phyloP scores from a whole-genome alignment of 2,888 invertebrate genomes.

The Eustalomyia histrio region DNA sequence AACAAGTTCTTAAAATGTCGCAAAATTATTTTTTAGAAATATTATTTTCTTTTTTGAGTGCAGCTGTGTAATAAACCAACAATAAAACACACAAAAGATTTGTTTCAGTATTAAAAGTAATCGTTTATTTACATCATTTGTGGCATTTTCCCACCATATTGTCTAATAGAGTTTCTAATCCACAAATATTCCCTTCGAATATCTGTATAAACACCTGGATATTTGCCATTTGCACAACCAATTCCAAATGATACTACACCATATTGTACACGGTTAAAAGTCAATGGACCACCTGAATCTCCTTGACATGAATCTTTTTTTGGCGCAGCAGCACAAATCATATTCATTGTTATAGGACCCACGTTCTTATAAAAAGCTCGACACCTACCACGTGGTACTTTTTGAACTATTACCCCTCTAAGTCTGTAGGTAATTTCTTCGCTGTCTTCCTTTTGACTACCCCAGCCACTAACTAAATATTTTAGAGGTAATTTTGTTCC shows the following conservation, averaged over 20 bases:
- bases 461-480: constrained; percentile 36
- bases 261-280: constrained; percentile 2
- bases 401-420: constrained; percentile 14
- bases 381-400: background rate
- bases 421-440: background rate
- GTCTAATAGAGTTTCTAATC: constrained; percentile 13
- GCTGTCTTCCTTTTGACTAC: background rate
- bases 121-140: background rate
- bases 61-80: too few species aligned
- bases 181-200: background rate
- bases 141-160: constrained; percentile 25
- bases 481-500: background rate
- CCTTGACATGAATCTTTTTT: constrained; percentile 30
- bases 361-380: too few species aligned
- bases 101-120: too few species aligned
- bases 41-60: too few species aligned
- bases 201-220: constrained; percentile 34
- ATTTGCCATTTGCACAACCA: constrained; percentile 23
- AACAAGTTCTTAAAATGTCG: too few species aligned
- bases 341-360: background rate
- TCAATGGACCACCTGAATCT: constrained; percentile 40
- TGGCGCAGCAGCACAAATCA: constrained; percentile 18
- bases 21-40: too few species aligned
- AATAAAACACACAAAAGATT: too few species aligned
- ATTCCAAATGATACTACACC: constrained; percentile 39